Evolutionary conservation across 2,888 invertebrate genomes (phyloP).

Genomic region (Ectemnius continuus): DNA sequence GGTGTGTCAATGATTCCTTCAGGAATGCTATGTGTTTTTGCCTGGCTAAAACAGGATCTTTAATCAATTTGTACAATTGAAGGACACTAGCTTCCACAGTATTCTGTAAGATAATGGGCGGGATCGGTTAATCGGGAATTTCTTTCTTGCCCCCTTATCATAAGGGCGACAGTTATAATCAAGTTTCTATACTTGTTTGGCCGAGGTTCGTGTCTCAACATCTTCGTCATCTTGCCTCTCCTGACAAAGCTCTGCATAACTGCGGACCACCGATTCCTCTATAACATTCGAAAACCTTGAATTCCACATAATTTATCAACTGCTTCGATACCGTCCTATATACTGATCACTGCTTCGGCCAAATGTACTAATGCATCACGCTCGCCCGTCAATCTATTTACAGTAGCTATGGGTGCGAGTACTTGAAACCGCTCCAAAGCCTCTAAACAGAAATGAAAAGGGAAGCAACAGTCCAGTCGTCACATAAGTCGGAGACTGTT

Average conservation of each 20-base stretch:
- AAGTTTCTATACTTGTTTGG: conserved; percentile 80
- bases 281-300: conserved; percentile 42
- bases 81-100: conserved; percentile 81
- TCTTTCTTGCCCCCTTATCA: neutral
- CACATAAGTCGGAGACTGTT: no score
- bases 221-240: conserved; percentile 82
- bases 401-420: no score
- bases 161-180: neutral
- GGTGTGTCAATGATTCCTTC: conserved; percentile 83
- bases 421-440: no score
- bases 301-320: conserved; percentile 62
- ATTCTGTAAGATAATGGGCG: conserved; percentile 74
- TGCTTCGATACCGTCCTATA: no score
- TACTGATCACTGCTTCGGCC: no score
- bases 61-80: conserved; percentile 79
- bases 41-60: conserved; percentile 82
- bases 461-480: no score
- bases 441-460: no score
- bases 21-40: conserved; percentile 84
- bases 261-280: conserved; percentile 49
- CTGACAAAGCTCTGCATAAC: neutral
- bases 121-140: neutral
- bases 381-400: no score
- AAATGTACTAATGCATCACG: no score
- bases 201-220: conserved; percentile 80